These are phyloP conservation scores for Hyposmocoma kahamanoa DNA, from an alignment of 1,140 invertebrate genomes.

Conservation along the genomic window DNA sequence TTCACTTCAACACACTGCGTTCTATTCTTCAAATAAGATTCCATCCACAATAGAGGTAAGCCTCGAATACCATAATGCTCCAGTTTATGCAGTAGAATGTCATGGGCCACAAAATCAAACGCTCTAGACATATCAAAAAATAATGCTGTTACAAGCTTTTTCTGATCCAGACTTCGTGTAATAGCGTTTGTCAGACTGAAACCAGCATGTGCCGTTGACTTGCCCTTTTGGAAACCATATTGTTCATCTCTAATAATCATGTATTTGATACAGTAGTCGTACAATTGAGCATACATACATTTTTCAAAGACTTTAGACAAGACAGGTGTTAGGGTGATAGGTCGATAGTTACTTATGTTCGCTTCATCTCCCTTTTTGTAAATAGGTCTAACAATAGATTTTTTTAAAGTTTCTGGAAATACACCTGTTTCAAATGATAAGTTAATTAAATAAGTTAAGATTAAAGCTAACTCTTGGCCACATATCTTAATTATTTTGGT, in stretches of 20 bases:
- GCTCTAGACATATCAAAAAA: slow-evolving; percentile 1
- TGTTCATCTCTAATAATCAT: neutral
- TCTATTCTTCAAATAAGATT: slow-evolving; percentile 1
- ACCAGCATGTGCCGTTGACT: neutral
- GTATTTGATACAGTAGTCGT: neutral
- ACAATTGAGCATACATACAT: neutral
- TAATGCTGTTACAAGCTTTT: neutral
- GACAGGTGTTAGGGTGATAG: neutral
- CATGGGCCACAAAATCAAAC: slow-evolving; percentile 6
- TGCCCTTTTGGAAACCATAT: neutral
- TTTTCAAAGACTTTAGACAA: neutral
- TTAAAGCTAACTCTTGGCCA: neutral
- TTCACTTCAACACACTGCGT: neutral
- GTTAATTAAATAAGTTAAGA: neutral
- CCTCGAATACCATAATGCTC: slow-evolving; percentile 2
- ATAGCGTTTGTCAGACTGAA: too few species aligned
- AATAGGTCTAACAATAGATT: neutral
- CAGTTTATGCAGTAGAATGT: neutral
- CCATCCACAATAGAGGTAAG: neutral
- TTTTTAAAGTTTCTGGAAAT: neutral
- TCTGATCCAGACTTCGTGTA: too few species aligned
- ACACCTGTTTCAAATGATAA: neutral
- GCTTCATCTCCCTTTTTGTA: neutral
- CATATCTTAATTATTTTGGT: neutral
- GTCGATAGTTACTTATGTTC: neutral